Evolutionary conservation across 2,888 invertebrate genomes (phyloP), one percentile per base, ranked within the genome.

Genomic region (Athalia cordata): DNA sequence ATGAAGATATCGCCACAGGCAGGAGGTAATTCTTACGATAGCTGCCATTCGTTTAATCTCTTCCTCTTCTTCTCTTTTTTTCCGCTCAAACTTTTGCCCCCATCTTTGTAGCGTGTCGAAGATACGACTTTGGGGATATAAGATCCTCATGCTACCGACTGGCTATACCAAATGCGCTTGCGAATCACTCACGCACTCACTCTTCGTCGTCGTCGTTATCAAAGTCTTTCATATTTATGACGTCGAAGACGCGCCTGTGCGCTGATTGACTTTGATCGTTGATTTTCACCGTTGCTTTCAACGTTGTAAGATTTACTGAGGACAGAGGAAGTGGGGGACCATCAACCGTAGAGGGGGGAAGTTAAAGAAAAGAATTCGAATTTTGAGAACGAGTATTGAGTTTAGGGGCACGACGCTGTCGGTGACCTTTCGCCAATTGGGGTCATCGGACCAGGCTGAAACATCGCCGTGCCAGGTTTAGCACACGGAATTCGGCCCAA

Each of bases 381-480:
- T 62, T 75, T 49, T 62, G 3, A 75, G 29, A 11, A 49, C 62
- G 74, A 75, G 50, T 62, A 75, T 75, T 75, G 74, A 75, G 74
- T 75, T 75, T 75, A 75, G 74, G 74, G 74, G 74, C 74, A 75
- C 74, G 74, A 50, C 81, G 81, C 82, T 82, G 83, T 74, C 80
- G 81, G 78, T 83, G 84, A 85, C 82, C 83, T 84, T 84, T 86
- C 79, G 78, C 70, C 78, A 78, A 89, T 88, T 83, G 88, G 85
- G 88, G 89, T 88, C 88, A 89, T 89, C 89, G 86, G 89, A 89
- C 87, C 87, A 88, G 85, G 87, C 88, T 89, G 87, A 84, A 85
- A 82, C 83, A 83, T 81, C 55, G 82, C 81, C 82, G 84, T 82
- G 87, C 88, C 88, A 89, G 89, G 84, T 89, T 87, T 88, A 87